Evolutionary conservation across 1,140 invertebrate genomes (phyloP), one percentile per base, ranked within the genome.

Genomic region (Eciton burchellii): DNA sequence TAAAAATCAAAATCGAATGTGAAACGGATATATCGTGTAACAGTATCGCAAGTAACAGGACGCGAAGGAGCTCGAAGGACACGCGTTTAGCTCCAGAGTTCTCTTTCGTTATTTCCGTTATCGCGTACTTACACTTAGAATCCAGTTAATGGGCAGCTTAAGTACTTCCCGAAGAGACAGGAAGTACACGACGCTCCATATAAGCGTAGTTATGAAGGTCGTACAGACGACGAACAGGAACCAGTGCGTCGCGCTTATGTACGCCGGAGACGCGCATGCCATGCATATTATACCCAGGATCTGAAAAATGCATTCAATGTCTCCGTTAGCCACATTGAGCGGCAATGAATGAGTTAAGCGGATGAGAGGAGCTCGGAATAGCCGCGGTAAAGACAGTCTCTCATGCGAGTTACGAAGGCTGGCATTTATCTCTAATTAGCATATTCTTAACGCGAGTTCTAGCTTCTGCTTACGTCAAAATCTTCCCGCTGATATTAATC

Each of bases 201-300:
- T 94, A n/a, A 98, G 93, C 0, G 96, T 97, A 21, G 96, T 95
- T 72, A 98, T 97, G 93, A 98, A 98, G 63, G 96, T 95, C 35
- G 96, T 95, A 45, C 97, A 96, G 2, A 96, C 96, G 16, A 97
- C 97, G 90, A 98, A 98, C 35, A 98, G 95, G 93, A 98, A 98
- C 95, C 97, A 98, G 85, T 96, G 95, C 0, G 96, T 96, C 60
- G 95, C 96, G 19, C 92, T 88, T 14, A 94, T 89, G 26, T 91
- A 89, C 0, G 96, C 95, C 0, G 97, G 96, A 0, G 97, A 96
- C 0, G 95, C 96, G 56, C 95, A 95, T 3, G 95, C 95, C 96
- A 97, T 97, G 87, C 97, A 97, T 85, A 98, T 95, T 65, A 98
- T 97, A 57, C 97, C 97, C 60, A 98, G 89, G n/a, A 96, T 84